phyloP scores from a whole-genome alignment of 1,140 invertebrate genomes.

The Hyles vespertilio region DNA sequence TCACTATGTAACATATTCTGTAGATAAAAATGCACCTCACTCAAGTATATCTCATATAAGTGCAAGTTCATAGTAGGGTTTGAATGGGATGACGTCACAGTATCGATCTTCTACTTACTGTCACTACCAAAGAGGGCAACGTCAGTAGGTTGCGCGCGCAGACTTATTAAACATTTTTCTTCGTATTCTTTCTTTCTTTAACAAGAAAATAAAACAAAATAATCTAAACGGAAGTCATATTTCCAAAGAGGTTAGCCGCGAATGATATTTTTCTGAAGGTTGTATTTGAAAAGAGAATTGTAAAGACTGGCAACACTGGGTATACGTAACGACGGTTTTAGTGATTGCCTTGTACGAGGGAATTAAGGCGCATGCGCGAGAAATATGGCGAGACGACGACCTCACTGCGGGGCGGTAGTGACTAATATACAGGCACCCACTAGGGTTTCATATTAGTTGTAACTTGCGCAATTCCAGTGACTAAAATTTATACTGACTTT shows the following conservation, averaged over 20 bases:
- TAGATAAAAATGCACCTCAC: too few relatives aligned
- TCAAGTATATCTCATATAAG: too few relatives aligned
- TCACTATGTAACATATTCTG: too few relatives aligned
- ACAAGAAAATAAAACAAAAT: too few relatives aligned
- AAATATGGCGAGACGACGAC: slow-evolving; percentile 56
- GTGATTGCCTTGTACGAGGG: slow-evolving; percentile 51
- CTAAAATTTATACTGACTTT: too few relatives aligned
- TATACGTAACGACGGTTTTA: slow-evolving; percentile 35
- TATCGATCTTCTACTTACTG: slow-evolving; percentile 45
- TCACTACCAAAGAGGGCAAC: slow-evolving; percentile 37
- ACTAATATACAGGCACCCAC: slow-evolving; percentile 36
- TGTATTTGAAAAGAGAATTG: slow-evolving; percentile 8
- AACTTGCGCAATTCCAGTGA: too few relatives aligned
- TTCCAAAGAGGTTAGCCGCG: too few relatives aligned
- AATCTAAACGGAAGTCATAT: too few relatives aligned
- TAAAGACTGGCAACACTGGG: slow-evolving; percentile 38
- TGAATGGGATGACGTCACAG: slow-evolving; percentile 67
- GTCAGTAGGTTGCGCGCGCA: slow-evolving; percentile 17
- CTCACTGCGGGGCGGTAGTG: slow-evolving; percentile 55
- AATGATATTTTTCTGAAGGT: not conserved
- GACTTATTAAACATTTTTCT: not conserved
- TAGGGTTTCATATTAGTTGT: slow-evolving; percentile 7
- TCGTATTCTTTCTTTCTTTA: not conserved
- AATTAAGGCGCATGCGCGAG: slow-evolving; percentile 62
- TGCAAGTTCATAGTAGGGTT: slow-evolving; percentile 6